Evolutionary conservation across 2,888 invertebrate species (phyloP).

Genomic region (Thyatira batis): DNA sequence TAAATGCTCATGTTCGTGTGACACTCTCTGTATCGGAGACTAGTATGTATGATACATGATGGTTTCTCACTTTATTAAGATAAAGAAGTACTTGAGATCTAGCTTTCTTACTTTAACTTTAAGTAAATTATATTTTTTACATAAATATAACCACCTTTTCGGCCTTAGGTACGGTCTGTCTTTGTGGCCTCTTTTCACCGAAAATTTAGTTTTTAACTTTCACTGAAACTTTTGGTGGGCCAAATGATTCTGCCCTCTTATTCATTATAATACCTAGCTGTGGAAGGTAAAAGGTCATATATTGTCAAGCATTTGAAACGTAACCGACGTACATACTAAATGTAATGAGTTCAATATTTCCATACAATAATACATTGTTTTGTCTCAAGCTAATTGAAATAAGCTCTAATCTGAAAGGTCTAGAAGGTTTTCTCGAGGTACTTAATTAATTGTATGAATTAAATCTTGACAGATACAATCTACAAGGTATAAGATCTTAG

Average conservation of each 20-base stretch:
- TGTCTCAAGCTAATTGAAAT: constrained; percentile 67
- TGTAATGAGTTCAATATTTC: constrained; percentile 71
- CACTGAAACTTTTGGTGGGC: background rate
- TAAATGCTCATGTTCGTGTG: constrained; percentile 28
- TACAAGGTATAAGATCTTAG: constrained; percentile 1
- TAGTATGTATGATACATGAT: background rate
- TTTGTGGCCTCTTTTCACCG: too few relatives aligned
- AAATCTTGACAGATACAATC: constrained; percentile 6
- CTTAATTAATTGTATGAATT: constrained; percentile 8
- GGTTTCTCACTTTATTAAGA: background rate
- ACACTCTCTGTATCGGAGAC: background rate
- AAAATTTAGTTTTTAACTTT: too few relatives aligned
- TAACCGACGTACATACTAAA: constrained; percentile 48
- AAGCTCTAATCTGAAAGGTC: constrained; percentile 45
- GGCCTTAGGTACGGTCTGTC: too few relatives aligned
- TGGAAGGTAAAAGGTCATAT: constrained; percentile 59
- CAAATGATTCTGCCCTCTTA: background rate
- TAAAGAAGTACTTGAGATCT: background rate
- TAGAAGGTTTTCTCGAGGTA: constrained; percentile 13
- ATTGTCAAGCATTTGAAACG: constrained; percentile 51
- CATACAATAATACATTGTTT: constrained; percentile 77
- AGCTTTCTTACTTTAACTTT: background rate
- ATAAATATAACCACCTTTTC: too few relatives aligned
- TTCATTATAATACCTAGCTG: constrained; percentile 25
- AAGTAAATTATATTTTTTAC: background rate